Evolutionary conservation across 1,140 invertebrate genomes (phyloP), one percentile per base, ranked within the genome.

Genomic region (Orchesella cincta): DNA sequence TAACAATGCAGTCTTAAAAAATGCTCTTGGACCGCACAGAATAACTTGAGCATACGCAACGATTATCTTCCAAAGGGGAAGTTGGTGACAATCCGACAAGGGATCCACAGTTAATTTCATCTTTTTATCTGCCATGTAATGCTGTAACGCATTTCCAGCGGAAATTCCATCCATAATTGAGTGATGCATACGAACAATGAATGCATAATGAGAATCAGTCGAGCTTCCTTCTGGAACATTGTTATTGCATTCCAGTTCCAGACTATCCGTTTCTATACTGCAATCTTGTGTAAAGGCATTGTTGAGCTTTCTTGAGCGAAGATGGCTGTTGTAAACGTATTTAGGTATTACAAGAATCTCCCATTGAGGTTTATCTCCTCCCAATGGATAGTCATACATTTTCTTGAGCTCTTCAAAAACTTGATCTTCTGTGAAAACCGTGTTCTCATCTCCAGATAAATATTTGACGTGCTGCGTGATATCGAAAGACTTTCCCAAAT

Each of bases 301-400:
- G 34, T 31, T 3, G 67, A 12, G 5, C 31, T 31, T 73, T 46
- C 3, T n/a, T n/a, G n/a, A n/a, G n/a, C n/a, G n/a, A n/a, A n/a
- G n/a, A n/a, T n/a, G n/a, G n/a, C n/a, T n/a, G n/a, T n/a, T 77
- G 35, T 76, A 76, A 35, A 75, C 26, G 54, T 73, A 80, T 54
- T 80, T 77, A 1, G 81, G 81, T 51, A 82, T 75, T 16, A 82
- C 75, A 8, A 82, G 76, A 46, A 80, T 76, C 72, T 82, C 81
- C 81, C 81, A 82, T 2, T 78, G 81, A 2, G 79, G 62, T 23
- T 75, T 79, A 20, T 75, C 75, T 57, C 26, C 23, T 52, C 31
- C 18, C 73, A 75, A 20, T 73, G 78, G 34, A 35, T 51, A 33
- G 54, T 82, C 81, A 36, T 82, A 77, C n/a, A 80, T 28, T 26